Evolutionary conservation across 2,113 vertebrate species (phyloP).

Genomic region (Pitta sordida): DNA sequence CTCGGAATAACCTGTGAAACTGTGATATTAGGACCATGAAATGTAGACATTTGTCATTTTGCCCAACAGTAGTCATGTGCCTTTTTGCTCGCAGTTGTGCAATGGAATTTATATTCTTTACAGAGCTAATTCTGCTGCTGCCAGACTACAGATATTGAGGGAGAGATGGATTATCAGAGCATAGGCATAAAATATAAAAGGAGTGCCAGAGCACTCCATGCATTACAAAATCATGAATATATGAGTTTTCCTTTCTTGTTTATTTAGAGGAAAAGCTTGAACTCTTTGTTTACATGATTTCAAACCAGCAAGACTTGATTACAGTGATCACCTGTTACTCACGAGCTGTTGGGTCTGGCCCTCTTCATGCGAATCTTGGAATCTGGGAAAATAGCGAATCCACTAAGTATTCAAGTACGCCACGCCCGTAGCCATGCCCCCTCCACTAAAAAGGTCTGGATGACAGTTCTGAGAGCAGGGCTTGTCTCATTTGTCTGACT

Average conservation of each 20-base stretch:
- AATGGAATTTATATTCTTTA: slow-evolving; percentile 58
- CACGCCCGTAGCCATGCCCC: too few species aligned
- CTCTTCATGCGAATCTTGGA: too few species aligned
- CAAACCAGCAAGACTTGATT: not conserved
- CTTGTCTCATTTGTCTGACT: too few species aligned
- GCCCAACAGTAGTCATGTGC: slow-evolving; percentile 1
- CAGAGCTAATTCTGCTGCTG: slow-evolving; percentile 53
- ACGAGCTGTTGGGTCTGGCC: too few species aligned
- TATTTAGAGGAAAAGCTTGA: not conserved
- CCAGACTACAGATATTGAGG: slow-evolving; percentile 37
- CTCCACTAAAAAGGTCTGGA: too few species aligned
- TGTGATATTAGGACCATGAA: slow-evolving; percentile 29
- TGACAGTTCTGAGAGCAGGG: too few species aligned
- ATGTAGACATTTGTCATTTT: slow-evolving; percentile 36
- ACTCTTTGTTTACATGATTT: not conserved
- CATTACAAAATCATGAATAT: not conserved
- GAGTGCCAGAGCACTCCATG: not conserved
- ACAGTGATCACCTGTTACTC: too few species aligned
- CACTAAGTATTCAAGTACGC: too few species aligned
- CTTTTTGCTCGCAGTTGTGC: slow-evolving; percentile 39
- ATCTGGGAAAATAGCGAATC: not conserved
- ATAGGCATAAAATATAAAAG: slow-evolving; percentile 30
- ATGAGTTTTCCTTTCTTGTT: not conserved
- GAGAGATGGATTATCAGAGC: slow-evolving; percentile 49
- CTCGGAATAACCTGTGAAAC: too few species aligned